These are phyloP conservation scores for Liparis tanakae DNA, from an alignment of 2,797 vertebrate genomes.

Conservation along the genomic window DNA sequence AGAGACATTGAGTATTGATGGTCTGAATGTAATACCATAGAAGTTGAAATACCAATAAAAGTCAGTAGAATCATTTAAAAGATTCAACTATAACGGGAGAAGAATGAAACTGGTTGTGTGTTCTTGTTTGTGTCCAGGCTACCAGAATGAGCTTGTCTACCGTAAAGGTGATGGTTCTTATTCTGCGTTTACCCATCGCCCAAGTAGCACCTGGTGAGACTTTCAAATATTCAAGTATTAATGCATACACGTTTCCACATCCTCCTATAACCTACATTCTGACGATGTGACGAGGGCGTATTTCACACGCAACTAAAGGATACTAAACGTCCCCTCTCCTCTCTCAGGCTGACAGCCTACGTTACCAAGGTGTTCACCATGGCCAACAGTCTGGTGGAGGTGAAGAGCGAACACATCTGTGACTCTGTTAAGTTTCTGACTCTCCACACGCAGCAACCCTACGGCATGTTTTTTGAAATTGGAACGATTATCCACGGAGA, in stretches of 20 bases:
- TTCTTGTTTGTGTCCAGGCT: constrained; percentile 76
- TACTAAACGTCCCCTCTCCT: neutral
- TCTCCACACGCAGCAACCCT: constrained; percentile 76
- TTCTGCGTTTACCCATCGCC: neutral
- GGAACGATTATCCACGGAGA: rapidly evolving
- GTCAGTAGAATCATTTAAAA: neutral
- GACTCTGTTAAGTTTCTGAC: constrained; percentile 86
- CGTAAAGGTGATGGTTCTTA: constrained; percentile 80
- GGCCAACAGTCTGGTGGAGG: constrained; percentile 71
- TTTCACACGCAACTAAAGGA: neutral
- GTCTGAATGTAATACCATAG: neutral
- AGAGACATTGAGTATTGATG: neutral
- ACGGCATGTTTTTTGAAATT: constrained; percentile 65
- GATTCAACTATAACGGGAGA: neutral
- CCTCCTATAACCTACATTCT: neutral
- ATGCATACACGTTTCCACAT: rapidly evolving
- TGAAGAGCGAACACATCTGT: constrained; percentile 76
- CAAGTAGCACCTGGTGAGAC: constrained; percentile 86
- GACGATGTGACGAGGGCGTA: neutral
- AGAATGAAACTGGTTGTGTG: neutral
- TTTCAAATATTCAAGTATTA: neutral
- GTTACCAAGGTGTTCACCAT: constrained; percentile 89
- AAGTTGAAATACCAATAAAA: neutral
- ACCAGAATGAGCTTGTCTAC: constrained; percentile 77
- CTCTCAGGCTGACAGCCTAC: constrained; percentile 88